These are phyloP conservation scores for Calameuta idolon DNA, from an alignment of 2,888 invertebrate genomes.

Conservation along the genomic window DNA sequence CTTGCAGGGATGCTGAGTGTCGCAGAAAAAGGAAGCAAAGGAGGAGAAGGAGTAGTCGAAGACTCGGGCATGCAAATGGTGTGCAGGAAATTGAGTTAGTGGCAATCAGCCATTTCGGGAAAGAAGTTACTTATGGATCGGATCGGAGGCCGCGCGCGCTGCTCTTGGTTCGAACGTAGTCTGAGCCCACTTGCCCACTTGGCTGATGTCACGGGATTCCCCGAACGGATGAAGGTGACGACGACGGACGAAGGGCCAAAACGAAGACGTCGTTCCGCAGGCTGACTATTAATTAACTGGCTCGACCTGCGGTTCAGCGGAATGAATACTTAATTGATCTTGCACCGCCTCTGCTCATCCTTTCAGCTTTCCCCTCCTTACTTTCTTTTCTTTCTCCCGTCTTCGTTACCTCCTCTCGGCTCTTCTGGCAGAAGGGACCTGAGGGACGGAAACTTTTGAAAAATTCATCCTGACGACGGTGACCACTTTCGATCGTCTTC, in stretches of 20 bases:
- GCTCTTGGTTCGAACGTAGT: neutral
- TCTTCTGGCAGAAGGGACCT: neutral
- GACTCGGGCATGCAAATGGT: neutral
- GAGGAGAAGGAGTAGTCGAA: neutral
- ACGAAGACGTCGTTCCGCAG: neutral
- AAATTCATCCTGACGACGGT: neutral
- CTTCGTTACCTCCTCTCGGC: neutral
- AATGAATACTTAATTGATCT: slow-evolving; percentile 6
- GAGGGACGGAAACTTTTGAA: neutral
- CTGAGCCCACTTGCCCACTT: too few relatives aligned
- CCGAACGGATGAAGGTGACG: slow-evolving; percentile 9
- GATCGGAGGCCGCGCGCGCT: neutral
- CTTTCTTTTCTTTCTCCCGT: neutral
- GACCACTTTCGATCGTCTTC: neutral
- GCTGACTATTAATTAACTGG: neutral
- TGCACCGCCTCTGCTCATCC: slow-evolving; percentile 3
- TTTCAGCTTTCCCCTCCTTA: slow-evolving; percentile 6
- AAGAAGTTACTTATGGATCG: neutral
- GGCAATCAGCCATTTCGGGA: neutral
- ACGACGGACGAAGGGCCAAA: neutral
- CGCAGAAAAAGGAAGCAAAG: neutral
- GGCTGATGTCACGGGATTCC: slow-evolving; percentile 6
- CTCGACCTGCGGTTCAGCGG: neutral
- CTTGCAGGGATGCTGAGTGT: neutral
- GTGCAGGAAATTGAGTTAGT: neutral